Evolutionary conservation across 2,888 invertebrate species (phyloP), one percentile per base, ranked within the genome.

Genomic region (Hypolimnas misippus): DNA sequence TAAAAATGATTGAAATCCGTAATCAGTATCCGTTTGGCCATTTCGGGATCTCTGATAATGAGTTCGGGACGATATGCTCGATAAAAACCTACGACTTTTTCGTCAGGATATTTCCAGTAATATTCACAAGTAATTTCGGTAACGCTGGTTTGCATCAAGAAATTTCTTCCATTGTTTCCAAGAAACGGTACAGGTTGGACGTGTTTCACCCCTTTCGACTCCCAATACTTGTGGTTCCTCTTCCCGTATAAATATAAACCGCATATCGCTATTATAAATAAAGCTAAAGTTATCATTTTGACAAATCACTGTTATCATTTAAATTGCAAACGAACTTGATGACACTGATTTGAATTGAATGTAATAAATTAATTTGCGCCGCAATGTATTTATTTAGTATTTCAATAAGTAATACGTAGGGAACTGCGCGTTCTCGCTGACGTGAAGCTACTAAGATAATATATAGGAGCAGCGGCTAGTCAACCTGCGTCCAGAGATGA

Each of bases 191-290:
- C 38, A 0, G 83, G 83, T 57, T 74, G 76, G 52, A 82, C 83
- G 71, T 84, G 76, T 70, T 78, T 79, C 29, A 84, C 70, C n/a
- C 81, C 81, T 65, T 70, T 76, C 49, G 70, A 71, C 51, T 69
- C 62, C 84, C 83, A 84, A 60, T 84, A 84, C 42, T 70, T 72
- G 60, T 78, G 82, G 17, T 73, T 83, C 53, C 78, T 78, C 8
- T 77, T 82, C 17, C 75, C 73, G 69, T 83, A 84, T n/a, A 73
- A n/a, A n/a, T n/a, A n/a, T n/a, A 79, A 55, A 8, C 5, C 31
- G 31, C 19, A 8, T 8, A 56, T 10, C 12, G 19, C 33, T 8
- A 56, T 17, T 6, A 56, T 17, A 21, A 4, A 29, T 29, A 56
- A 31, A 3, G 56, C 10, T 44, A 44, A 17, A 10, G 10, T 8